Percentiles rank a stretch among this genome's conserved stretches.
phyloP scores from a whole-genome alignment of 2,113 vertebrate genomes.

The Gracilinanus agilis region DNA sequence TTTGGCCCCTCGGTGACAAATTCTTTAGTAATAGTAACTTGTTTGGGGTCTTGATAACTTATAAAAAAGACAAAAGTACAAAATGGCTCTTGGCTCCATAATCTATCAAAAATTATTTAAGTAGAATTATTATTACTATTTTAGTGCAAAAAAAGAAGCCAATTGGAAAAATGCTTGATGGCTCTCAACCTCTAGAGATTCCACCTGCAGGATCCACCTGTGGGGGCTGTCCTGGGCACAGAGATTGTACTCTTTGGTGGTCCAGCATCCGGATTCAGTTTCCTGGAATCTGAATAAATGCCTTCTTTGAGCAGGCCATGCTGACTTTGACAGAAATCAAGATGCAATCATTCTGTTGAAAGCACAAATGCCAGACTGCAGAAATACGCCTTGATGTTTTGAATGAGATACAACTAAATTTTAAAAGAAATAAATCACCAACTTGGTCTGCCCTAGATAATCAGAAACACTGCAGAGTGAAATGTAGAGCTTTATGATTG shows the following conservation, averaged over 20 bases:
- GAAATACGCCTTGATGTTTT: conserved; percentile 26
- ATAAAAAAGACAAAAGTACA: not conserved
- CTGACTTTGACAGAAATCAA: conserved; percentile 23
- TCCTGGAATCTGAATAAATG: not conserved
- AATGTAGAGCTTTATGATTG: conserved; percentile 33
- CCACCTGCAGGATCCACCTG: not conserved
- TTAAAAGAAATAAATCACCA: conserved; percentile 65
- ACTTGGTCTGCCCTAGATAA: conserved; percentile 59
- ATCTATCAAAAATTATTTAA: not conserved
- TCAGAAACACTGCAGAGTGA: conserved; percentile 35
- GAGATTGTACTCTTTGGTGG: not conserved
- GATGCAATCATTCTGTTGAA: not conserved
- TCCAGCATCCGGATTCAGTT: not conserved
- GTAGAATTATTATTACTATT: not conserved
- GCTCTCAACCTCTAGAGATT: not conserved
- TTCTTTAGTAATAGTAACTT: not conserved
- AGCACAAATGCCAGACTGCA: not conserved
- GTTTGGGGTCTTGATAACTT: not conserved
- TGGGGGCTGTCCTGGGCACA: accelerated
- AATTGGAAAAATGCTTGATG: not conserved
- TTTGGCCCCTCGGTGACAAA: not conserved
- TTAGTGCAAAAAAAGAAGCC: not conserved
- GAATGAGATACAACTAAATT: conserved; percentile 32
- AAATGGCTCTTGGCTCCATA: not conserved
- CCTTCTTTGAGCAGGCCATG: not conserved